phyloP scores from a whole-genome alignment of 2,113 vertebrate species.

The Heptranchias perlo region DNA sequence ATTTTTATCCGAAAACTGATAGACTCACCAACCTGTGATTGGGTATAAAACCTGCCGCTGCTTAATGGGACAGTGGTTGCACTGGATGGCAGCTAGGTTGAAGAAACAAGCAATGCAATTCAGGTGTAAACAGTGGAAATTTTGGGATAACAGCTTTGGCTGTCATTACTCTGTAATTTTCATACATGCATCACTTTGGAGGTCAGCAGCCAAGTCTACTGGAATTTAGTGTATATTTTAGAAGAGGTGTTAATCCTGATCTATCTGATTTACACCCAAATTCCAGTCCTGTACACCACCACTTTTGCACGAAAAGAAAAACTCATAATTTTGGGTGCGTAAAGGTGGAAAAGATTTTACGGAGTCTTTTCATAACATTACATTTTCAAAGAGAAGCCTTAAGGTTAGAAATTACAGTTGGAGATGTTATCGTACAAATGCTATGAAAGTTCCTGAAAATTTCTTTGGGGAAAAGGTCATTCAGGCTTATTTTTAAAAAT shows the following conservation, averaged over 20 bases:
- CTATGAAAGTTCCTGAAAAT: background rate
- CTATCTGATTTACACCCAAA: background rate
- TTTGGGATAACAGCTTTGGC: background rate
- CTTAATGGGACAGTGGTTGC: too few species aligned
- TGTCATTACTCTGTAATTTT: background rate
- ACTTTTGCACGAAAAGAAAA: background rate
- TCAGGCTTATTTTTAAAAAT: background rate
- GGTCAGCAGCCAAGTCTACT: background rate
- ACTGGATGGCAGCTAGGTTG: background rate
- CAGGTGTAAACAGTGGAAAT: background rate
- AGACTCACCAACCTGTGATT: background rate
- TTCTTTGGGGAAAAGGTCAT: background rate
- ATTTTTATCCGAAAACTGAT: background rate
- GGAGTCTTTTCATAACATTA: background rate
- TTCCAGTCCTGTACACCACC: background rate
- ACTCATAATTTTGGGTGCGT: background rate
- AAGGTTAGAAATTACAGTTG: background rate
- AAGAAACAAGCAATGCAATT: background rate
- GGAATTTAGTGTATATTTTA: background rate
- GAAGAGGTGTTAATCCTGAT: background rate
- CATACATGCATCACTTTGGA: background rate
- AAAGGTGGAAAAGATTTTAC: background rate
- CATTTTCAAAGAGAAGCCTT: background rate
- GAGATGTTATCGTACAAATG: background rate
- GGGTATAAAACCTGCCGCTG: background rate